phyloP scores from a whole-genome alignment of 2,113 vertebrate genomes.

The Aix galericulata region DNA sequence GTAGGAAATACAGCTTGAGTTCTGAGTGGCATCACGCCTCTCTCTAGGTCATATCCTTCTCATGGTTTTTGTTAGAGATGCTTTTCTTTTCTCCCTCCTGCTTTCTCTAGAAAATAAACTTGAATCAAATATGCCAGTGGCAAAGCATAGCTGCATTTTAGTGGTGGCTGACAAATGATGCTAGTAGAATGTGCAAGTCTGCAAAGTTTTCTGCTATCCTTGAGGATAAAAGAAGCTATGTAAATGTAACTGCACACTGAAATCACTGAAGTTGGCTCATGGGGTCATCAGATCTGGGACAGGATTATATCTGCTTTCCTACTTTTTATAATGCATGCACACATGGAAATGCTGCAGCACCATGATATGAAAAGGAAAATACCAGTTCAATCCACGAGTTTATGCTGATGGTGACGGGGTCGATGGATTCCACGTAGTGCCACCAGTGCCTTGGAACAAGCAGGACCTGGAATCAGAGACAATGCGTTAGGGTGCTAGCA shows the following conservation, averaged over 20 bases:
- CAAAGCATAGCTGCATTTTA: not conserved
- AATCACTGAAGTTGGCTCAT: not conserved
- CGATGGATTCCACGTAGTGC: slow-evolving; percentile 95
- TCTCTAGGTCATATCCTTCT: not conserved
- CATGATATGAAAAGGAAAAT: slow-evolving; percentile 4
- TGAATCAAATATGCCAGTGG: not conserved
- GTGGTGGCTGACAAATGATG: not conserved
- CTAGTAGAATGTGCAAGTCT: not conserved
- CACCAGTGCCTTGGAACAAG: slow-evolving; percentile 96
- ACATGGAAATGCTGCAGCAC: not conserved
- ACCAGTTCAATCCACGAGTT: slow-evolving; percentile 98
- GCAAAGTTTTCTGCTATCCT: not conserved
- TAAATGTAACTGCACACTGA: not conserved
- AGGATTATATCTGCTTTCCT: not conserved
- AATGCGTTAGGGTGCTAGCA: not conserved
- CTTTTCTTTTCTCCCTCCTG: not conserved
- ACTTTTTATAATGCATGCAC: not conserved
- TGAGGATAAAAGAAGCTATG: not conserved
- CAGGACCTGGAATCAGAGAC: slow-evolving; percentile 84
- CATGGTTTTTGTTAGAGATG: not conserved
- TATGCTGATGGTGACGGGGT: slow-evolving; percentile 91
- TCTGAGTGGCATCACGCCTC: not conserved
- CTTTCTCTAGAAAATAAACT: not conserved
- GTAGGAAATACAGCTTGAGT: not conserved
- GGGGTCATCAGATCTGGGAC: not conserved